Evolutionary conservation across 2,797 vertebrate species (phyloP).

Genomic region (Huso huso): DNA sequence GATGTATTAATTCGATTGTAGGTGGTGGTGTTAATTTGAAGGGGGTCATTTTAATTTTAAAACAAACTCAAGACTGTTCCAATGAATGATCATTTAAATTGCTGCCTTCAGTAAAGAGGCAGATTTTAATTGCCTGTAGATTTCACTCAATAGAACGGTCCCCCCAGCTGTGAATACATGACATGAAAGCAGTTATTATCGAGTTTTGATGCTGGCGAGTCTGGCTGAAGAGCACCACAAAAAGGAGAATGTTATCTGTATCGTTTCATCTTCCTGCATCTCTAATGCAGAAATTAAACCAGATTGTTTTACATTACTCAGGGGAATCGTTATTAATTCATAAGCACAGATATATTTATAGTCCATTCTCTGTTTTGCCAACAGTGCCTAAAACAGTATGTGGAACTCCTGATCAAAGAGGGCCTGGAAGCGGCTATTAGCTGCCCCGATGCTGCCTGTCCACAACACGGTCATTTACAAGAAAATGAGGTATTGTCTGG

Average conservation of each 20-base stretch:
- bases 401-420: conserved; percentile 76
- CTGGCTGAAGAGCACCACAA: neutral
- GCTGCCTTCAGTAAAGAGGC: too few relatives aligned
- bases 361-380: conserved; percentile 21
- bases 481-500: conserved; percentile 60
- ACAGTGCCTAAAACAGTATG: conserved; percentile 79
- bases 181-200: neutral
- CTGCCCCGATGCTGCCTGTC: conserved; percentile 75
- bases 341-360: neutral
- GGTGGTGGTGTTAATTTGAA: too few relatives aligned
- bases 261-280: neutral
- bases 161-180: neutral
- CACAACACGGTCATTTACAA: conserved; percentile 65
- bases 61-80: too few relatives aligned
- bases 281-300: neutral
- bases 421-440: conserved; percentile 71
- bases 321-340: neutral
- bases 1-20: too few relatives aligned
- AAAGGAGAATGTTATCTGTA: neutral
- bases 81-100: too few relatives aligned
- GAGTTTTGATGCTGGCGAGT: neutral
- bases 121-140: too few relatives aligned
- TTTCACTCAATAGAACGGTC: neutral
- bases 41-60: too few relatives aligned
- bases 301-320: neutral